A percentile compares a stretch with the other conserved stretches of the same genome.
phyloP scores from a whole-genome alignment of 2,797 vertebrate genomes.

The Peromyscus melanophrys region DNA sequence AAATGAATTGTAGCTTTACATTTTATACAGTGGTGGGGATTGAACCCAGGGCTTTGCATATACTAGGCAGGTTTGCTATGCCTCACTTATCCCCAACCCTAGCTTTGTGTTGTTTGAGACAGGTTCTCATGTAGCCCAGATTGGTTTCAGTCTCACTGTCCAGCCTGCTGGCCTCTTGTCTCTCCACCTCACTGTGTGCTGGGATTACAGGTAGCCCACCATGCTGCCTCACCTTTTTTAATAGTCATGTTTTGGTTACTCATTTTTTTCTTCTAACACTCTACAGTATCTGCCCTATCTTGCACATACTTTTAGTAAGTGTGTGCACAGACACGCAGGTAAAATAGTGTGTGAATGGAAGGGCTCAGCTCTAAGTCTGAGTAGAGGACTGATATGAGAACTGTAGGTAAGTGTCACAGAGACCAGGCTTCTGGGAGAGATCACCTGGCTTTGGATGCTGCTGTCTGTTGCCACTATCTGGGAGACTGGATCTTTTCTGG shows the following conservation, averaged over 20 bases:
- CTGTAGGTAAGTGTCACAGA: background rate
- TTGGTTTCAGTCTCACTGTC: background rate
- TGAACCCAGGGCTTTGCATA: background rate
- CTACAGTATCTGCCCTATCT: no score
- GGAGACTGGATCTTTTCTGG: background rate
- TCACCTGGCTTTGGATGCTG: background rate
- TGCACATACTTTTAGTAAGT: no score
- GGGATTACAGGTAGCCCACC: background rate
- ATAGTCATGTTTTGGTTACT: background rate
- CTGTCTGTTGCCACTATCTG: background rate
- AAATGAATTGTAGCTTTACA: background rate
- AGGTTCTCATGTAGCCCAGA: background rate
- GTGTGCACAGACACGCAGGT: background rate
- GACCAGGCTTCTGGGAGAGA: background rate
- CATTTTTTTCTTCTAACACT: no score
- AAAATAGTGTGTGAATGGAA: background rate
- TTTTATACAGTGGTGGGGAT: background rate
- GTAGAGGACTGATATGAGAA: background rate
- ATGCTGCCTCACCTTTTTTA: slow-evolving; percentile 11
- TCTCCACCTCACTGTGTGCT: background rate
- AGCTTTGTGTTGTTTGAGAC: background rate
- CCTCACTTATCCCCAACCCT: background rate
- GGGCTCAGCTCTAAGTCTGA: background rate
- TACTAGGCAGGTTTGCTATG: background rate
- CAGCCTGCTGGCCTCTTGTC: background rate